Evolutionary conservation across 2,113 vertebrate species (phyloP).

Genomic region (Theristicus caerulescens): DNA sequence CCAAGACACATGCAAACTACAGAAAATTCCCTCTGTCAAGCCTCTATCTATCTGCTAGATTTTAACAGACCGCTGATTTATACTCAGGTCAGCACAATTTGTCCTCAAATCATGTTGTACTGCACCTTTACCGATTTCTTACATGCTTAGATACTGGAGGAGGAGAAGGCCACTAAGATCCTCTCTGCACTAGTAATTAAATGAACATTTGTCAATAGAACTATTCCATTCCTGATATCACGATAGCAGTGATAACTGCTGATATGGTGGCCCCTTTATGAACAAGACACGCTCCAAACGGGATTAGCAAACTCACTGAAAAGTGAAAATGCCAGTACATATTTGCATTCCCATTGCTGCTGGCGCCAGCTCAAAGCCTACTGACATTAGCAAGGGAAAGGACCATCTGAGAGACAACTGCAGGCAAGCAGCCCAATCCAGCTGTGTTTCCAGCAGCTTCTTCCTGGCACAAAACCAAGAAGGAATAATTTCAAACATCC

Average conservation of each 20-base stretch:
- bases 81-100: background rate
- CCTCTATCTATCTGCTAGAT: background rate
- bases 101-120: background rate
- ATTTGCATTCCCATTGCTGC: background rate
- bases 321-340: constrained; percentile 22
- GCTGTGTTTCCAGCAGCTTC: constrained; percentile 35
- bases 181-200: background rate
- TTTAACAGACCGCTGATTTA: background rate
- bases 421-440: background rate
- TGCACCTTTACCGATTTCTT: background rate
- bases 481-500: background rate
- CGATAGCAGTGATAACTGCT: background rate
- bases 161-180: background rate
- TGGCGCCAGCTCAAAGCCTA: constrained; percentile 14
- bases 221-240: background rate
- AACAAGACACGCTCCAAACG: background rate
- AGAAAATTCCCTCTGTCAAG: background rate
- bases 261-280: background rate
- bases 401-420: constrained; percentile 14
- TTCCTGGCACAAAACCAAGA: background rate
- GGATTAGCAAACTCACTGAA: background rate
- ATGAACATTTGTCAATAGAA: background rate
- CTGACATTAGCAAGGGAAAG: constrained; percentile 3
- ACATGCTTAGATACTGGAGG: background rate
- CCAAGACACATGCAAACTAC: background rate